Evolutionary conservation across 2,888 invertebrate species (phyloP), one percentile per base, ranked within the genome.

Genomic region (Hirtodrosophila cameraria): DNA sequence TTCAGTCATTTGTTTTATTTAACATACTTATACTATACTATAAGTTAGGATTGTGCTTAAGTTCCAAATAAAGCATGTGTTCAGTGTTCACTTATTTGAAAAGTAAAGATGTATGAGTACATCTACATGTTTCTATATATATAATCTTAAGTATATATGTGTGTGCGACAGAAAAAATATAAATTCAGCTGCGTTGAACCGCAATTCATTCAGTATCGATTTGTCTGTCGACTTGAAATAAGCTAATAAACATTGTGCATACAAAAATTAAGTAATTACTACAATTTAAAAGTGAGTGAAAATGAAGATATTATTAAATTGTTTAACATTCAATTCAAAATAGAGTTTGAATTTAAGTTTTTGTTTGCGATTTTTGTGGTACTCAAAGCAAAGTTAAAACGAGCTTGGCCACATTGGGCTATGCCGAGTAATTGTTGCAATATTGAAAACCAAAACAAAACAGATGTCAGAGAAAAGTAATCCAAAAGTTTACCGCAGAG

Each of bases 401-500:
- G 49, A 58, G 55, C 49, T 38, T 43, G 12, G 30, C 58, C 70
- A 49, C 62, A 23, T 38, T 58, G 50, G 46, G 60, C 18, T 62
- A 28, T 49, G 59, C 46, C 49, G 53, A 43, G 49, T 15, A 71
- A 72, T 53, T 33, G 50, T 35, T 28, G 16, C 61, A 41, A 53
- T 38, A 55, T 16, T n/a, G 42, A 30, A 38, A 52, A 25, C 13
- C 43, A 45, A 43, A 49, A 59, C 57, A 57, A 27, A 54, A 45
- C 65, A 63, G 65, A 63, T 66, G 55, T 55, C 54, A 28, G 49
- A 41, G 41, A 43, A 80, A 86, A 86, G 76, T 80, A 80, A 86
- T 83, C 52, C 63, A 46, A 69, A 79, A 86, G 68, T 83, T 68
- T 7, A 49, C 84, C 86, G 46, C 86, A 72, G 57, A 69, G 64